These are phyloP conservation scores for Paraescarpia echinospica DNA, from an alignment of 1,140 invertebrate genomes.

Conservation along the genomic window DNA sequence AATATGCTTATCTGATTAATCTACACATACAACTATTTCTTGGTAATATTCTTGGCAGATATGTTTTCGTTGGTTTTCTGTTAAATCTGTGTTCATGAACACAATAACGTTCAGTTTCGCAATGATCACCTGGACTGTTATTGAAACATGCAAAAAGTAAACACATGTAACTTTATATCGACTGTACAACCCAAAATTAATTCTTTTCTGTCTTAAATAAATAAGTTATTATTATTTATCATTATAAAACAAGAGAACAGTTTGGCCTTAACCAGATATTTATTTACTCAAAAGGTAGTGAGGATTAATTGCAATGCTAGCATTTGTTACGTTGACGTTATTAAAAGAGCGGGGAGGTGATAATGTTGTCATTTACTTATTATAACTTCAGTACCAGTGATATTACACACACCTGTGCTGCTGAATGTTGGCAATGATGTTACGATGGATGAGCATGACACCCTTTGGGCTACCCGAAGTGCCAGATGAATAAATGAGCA, in stretches of 20 bases:
- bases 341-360: neutral
- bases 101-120: no score
- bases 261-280: neutral
- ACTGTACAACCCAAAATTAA: neutral
- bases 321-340: neutral
- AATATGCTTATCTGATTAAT: no score
- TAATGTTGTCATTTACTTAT: neutral
- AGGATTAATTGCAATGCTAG: neutral
- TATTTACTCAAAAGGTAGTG: neutral
- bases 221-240: neutral
- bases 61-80: no score
- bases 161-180: no score
- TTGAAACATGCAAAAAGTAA: no score
- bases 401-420: neutral
- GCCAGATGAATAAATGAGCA: constrained; percentile 10
- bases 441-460: constrained; percentile 10
- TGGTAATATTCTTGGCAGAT: no score
- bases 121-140: no score
- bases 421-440: neutral
- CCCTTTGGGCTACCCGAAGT: constrained; percentile 8
- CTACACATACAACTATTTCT: no score
- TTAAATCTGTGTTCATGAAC: no score
- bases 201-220: neutral
- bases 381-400: neutral
- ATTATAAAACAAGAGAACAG: neutral